Percentiles rank a stretch among this genome's conserved stretches.
Evolutionary conservation across 2,888 invertebrate genomes (phyloP).

Genomic region (Troglohyphantes excavatus): DNA sequence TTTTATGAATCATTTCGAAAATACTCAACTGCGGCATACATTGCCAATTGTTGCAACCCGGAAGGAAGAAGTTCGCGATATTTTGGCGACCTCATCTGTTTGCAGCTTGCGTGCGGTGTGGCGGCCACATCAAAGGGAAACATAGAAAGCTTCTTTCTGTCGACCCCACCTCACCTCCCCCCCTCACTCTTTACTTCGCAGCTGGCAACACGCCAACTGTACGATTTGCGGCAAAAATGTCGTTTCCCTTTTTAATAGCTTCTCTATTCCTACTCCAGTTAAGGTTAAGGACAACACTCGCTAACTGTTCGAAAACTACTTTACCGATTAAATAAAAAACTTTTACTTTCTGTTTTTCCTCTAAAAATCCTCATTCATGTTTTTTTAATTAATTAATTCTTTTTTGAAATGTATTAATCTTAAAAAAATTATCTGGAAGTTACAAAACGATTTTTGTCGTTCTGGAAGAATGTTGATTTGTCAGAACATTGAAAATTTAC

Average conservation of each 20-base stretch:
- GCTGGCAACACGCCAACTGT: constrained; percentile 58
- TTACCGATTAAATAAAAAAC: no score
- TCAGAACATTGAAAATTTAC: no score
- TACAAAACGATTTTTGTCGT: no score
- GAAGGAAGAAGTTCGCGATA: constrained; percentile 7
- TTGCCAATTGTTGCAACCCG: constrained; percentile 43
- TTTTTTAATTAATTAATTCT: no score
- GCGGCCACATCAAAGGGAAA: constrained; percentile 61
- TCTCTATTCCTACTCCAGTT: constrained; percentile 49
- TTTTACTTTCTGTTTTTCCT: no score
- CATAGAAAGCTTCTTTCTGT: constrained; percentile 64
- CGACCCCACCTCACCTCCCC: constrained; percentile 22
- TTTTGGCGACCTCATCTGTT: constrained; percentile 73
- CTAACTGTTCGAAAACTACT: no score
- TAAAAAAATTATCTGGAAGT: no score
- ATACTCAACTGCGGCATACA: neutral
- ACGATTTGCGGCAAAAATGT: constrained; percentile 67
- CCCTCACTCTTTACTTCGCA: constrained; percentile 34
- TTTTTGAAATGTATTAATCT: no score
- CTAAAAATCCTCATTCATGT: no score
- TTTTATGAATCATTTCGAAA: no score
- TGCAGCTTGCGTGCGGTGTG: constrained; percentile 57
- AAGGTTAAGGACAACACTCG: constrained; percentile 3
- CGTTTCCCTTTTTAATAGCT: constrained; percentile 55
- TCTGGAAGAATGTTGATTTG: no score